A percentile compares a stretch with the other conserved stretches of the same genome.
These are phyloP conservation scores for Calephelis virginiensis DNA, from an alignment of 1,140 invertebrate genomes.

Conservation along the genomic window DNA sequence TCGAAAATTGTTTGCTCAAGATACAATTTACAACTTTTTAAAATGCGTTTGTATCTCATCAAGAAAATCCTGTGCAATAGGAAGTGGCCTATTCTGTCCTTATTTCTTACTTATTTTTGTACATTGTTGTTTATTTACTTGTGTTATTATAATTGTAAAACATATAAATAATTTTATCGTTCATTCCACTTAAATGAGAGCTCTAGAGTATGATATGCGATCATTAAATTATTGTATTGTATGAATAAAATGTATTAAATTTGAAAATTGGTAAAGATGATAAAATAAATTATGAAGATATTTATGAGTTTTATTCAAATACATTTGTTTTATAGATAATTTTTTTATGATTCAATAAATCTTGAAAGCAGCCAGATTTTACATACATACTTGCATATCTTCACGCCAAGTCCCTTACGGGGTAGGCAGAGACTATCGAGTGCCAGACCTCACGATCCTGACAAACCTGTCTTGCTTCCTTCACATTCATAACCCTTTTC, in stretches of 20 bases:
- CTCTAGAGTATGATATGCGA: conserved; percentile 71
- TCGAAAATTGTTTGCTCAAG: no score
- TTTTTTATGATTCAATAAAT: no score
- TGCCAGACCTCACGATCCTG: no score
- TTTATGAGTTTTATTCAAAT: conserved; percentile 39
- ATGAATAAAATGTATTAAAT: conserved; percentile 76
- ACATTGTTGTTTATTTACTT: conserved; percentile 70
- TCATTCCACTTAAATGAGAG: conserved; percentile 76
- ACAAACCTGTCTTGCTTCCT: no score
- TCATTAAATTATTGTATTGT: conserved; percentile 78
- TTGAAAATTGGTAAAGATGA: conserved; percentile 75
- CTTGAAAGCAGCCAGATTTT: no score
- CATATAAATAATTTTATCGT: conserved; percentile 74
- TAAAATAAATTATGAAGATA: conserved; percentile 76
- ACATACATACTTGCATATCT: no score
- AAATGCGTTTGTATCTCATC: conserved; percentile 12
- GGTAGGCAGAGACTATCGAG: no score
- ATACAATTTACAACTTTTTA: not conserved
- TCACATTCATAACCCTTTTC: no score
- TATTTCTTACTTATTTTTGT: conserved; percentile 53
- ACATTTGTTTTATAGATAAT: not conserved
- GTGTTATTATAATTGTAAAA: conserved; percentile 73
- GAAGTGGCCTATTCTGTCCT: conserved; percentile 57
- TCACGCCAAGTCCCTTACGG: no score
- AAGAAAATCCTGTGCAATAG: conserved; percentile 68